Evolutionary conservation across 2,888 invertebrate species (phyloP), one percentile per base, ranked within the genome.

Genomic region (Drosophila rellima): DNA sequence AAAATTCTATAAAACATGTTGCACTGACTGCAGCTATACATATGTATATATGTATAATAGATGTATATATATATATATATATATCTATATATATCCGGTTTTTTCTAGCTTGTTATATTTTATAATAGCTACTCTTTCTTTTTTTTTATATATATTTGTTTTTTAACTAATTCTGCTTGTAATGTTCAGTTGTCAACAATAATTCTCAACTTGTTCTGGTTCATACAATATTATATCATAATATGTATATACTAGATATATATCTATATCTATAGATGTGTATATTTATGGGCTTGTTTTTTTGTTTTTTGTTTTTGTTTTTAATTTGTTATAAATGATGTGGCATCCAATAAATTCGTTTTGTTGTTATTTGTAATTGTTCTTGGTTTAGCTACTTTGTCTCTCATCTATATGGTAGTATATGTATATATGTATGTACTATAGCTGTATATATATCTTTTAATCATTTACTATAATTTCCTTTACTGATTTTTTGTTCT

Each of bases 291-390:
- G 70, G 74, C 64, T 71, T 80, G 60, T 64, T 70, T 61, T 61
- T 61, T 37, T 29, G 44, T 67, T 56, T 68, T 64, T 56, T 56
- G 26, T 44, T 57, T 66, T 55, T 63, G 47, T 42, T 42, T 61
- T 60, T 44, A 39, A 56, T 56, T 82, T 67, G 78, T 76, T 86
- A 90, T 91, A 92, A 91, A 92, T 91, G 91, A 92, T 92, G 92
- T 92, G 92, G 92, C 92, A 92, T 92, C 92, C 92, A 92, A 92
- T 92, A 92, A 92, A 92, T 92, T 92, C 92, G 92, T 92, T 92
- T 92, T 91, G 92, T 92, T 86, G 87, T 86, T 89, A 89, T 86
- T 86, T 86, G 89, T 89, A 90, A 88, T 90, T 86, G 88, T 86
- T 90, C 79, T 90, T 90, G 77, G 74, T 74, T 84, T 87, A 87